Percentiles rank a stretch among this genome's conserved stretches.
Conservation (phyloP, 2,113 vertebrate genomes). For the Hiodon tergisus region DNA sequence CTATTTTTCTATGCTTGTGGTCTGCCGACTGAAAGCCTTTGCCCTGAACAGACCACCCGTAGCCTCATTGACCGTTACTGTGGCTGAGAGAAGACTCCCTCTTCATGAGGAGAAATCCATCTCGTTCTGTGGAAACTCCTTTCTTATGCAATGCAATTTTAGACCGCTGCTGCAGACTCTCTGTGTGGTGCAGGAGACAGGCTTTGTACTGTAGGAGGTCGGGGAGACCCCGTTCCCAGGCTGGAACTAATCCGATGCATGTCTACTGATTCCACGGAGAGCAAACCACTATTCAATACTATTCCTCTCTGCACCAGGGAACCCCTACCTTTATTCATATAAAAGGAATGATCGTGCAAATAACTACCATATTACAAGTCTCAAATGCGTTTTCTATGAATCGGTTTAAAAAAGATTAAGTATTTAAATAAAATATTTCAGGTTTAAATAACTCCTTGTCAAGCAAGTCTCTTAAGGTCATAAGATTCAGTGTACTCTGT, state of each 20-base stretch:
- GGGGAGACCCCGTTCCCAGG: neutral
- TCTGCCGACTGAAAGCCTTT: conserved; percentile 38
- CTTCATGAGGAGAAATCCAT: no score
- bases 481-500: no score
- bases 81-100: neutral
- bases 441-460: neutral
- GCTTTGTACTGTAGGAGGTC: neutral
- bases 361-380: conserved; percentile 45
- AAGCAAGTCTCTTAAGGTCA: neutral
- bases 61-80: neutral
- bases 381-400: conserved; percentile 53
- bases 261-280: conserved; percentile 56
- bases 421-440: conserved; percentile 51
- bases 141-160: neutral
- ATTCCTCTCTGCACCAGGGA: conserved; percentile 45
- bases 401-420: conserved; percentile 50
- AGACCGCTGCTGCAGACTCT: neutral
- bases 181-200: neutral
- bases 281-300: conserved; percentile 51
- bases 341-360: conserved; percentile 41
- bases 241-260: conserved; percentile 22
- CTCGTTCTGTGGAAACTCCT: neutral
- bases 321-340: conserved; percentile 40
- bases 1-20: conserved; percentile 71
- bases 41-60: conserved; percentile 27